phyloP scores from a whole-genome alignment of 2,797 vertebrate genomes.

The Muraenolepis orangiensis region DNA sequence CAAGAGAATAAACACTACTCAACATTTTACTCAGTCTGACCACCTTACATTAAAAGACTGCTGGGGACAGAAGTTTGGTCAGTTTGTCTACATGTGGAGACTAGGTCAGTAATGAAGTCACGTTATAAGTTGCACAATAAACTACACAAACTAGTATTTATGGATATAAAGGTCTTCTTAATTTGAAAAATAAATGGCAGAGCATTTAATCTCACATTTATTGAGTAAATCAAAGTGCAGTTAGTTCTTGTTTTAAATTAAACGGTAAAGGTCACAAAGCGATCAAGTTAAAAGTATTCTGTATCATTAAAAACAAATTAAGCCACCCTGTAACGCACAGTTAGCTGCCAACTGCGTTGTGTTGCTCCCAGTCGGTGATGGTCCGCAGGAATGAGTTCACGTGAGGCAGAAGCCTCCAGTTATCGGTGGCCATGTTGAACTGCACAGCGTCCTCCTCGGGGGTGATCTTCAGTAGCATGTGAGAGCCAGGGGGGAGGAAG shows the following conservation, averaged over 20 bases:
- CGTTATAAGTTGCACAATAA: not conserved
- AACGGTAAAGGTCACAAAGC: not conserved
- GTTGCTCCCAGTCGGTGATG: constrained; percentile 37
- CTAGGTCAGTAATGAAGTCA: not conserved
- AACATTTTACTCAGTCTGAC: not conserved
- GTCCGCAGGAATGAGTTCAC: constrained; percentile 71
- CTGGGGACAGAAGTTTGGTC: not conserved
- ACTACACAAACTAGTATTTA: not conserved
- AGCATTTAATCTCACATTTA: constrained; percentile 17
- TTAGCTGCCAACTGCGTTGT: not conserved
- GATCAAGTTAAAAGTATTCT: not conserved
- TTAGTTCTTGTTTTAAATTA: not conserved
- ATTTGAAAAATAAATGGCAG: constrained; percentile 9
- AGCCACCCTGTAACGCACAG: not conserved
- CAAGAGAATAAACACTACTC: not conserved
- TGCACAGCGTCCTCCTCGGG: constrained; percentile 65
- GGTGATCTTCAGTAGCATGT: constrained; percentile 70
- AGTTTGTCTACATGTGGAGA: not conserved
- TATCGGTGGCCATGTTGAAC: constrained; percentile 76
- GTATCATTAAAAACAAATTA: not conserved
- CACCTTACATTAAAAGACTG: too few species aligned
- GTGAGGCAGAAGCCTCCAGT: constrained; percentile 80
- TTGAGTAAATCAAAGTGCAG: constrained; percentile 15
- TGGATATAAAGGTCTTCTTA: not conserved
- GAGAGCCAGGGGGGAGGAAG: constrained; percentile 75